Base-by-base conservation (phyloP, 1,140 invertebrate species). In the Drosophila simulans region DNA sequence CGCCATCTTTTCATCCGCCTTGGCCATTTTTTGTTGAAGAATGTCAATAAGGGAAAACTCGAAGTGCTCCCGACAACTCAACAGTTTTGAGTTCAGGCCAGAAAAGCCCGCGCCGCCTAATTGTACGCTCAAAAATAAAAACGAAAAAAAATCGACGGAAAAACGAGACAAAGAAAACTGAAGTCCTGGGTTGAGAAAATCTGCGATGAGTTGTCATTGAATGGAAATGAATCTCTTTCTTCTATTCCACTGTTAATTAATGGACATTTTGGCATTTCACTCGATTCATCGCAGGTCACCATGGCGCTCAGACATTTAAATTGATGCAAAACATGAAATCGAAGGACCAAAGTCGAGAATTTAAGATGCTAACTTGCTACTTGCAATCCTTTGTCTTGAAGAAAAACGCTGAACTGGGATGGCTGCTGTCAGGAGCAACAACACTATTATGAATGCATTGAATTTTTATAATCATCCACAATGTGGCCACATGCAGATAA, bases 181-280 rank as follows among this genome's bases (percentile, higher is more conserved):
- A 25, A 64, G 37, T 65, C 34, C 63, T 31, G 31, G 2, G 27
- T 3, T 31, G 8, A 3, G 7, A 10, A 27, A 31, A 20, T 13
- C 10, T 43, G 20, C 15, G 31, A 17, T 69, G 40, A 27, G 12
- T n/a, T 25, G 22, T 10, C 12, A 25, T n/a, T 25, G 45, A 48
- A 25, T 49, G 35, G 53, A 66, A 51, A 46, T 48, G 45, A 53
- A 70, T 49, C 74, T 35, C 37, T 66, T 53, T 83, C 68, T 60
- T 39, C 25, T 62, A 76, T 60, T 34, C 58, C 81, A 71, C 77
- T 84, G 80, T 80, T 84, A 84, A 84, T 84, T 84, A 84, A 84
- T 85, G 77, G 63, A 66, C 60, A 77, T 77, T 77, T 63, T 74
- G 57, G 39, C 69, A 39, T 57, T 54, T 66, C 20, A 64, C 58